These are phyloP conservation scores for Notolepis coatsorum DNA, from an alignment of 2,797 vertebrate species.

Conservation along the genomic window DNA sequence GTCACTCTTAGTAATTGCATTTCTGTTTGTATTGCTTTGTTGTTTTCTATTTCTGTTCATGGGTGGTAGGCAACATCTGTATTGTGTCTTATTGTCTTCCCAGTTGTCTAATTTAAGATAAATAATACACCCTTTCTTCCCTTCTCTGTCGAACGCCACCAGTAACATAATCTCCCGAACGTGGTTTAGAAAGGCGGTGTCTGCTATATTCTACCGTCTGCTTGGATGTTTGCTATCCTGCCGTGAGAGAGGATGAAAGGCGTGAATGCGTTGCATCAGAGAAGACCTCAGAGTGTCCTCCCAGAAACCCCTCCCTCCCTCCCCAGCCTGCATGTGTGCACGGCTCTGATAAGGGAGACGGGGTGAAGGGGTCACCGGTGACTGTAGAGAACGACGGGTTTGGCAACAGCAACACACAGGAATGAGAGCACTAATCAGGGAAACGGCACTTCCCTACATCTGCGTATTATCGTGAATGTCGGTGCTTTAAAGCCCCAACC, in stretches of 20 bases:
- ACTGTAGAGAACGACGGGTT: conserved; percentile 45
- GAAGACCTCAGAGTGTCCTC: conserved; percentile 68
- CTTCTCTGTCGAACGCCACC: not conserved
- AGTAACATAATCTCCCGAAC: conserved; percentile 26
- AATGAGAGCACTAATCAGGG: conserved; percentile 42
- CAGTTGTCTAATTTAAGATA: conserved; percentile 49
- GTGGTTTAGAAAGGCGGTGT: too few species aligned
- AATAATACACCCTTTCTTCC: conserved; percentile 8
- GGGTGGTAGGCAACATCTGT: conserved; percentile 15
- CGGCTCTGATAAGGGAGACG: conserved; percentile 76
- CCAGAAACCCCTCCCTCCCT: conserved; percentile 61
- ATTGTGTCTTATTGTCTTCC: conserved; percentile 38
- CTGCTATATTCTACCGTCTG: conserved; percentile 53
- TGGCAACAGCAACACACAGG: conserved; percentile 43
- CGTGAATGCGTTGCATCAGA: conserved; percentile 57
- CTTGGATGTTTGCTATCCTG: conserved; percentile 53
- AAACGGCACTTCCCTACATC: conserved; percentile 11
- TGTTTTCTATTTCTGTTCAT: conserved; percentile 42
- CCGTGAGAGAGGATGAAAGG: conserved; percentile 60
- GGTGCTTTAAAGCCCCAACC: too few species aligned
- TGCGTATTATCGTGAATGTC: too few species aligned
- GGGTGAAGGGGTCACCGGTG: conserved; percentile 67
- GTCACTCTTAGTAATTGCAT: conserved; percentile 13
- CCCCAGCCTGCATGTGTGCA: conserved; percentile 72
- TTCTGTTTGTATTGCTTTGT: conserved; percentile 20